These are phyloP conservation scores for Batillaria attramentaria DNA, from an alignment of 1,140 invertebrate species.

Conservation along the genomic window DNA sequence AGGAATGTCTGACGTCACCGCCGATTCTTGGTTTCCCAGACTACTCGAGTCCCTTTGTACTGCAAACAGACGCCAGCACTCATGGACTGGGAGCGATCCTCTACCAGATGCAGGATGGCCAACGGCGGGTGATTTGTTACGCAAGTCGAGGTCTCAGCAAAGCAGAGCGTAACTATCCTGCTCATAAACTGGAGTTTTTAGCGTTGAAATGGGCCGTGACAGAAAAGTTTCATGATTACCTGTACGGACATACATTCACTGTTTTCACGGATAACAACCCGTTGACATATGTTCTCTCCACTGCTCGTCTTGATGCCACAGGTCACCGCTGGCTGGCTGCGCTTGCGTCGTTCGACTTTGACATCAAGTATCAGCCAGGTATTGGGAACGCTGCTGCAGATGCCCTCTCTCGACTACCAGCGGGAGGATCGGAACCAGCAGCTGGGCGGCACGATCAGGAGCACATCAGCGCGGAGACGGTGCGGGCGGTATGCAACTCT, in stretches of 20 bases:
- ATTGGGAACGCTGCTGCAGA: slow-evolving; percentile 33
- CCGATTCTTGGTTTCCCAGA: slow-evolving; percentile 48
- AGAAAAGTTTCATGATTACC: slow-evolving; percentile 39
- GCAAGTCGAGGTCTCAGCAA: slow-evolving; percentile 36
- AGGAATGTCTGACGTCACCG: slow-evolving; percentile 26
- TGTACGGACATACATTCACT: slow-evolving; percentile 23
- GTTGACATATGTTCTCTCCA: slow-evolving; percentile 21
- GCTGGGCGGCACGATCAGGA: not conserved
- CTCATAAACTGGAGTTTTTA: slow-evolving; percentile 42
- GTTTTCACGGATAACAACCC: slow-evolving; percentile 34
- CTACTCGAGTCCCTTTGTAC: slow-evolving; percentile 38
- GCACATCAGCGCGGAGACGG: not conserved
- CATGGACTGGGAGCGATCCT: slow-evolving; percentile 55
- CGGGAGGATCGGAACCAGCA: no score
- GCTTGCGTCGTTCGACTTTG: slow-evolving; percentile 11
- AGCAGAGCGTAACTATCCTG: slow-evolving; percentile 33
- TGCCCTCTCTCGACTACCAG: slow-evolving; percentile 23
- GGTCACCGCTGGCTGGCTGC: slow-evolving; percentile 26
- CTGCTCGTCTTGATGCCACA: slow-evolving; percentile 21
- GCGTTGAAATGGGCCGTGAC: slow-evolving; percentile 44
- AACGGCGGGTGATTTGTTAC: slow-evolving; percentile 39
- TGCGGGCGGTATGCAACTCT: slow-evolving; percentile 16
- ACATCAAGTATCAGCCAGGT: slow-evolving; percentile 13
- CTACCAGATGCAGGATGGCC: slow-evolving; percentile 46
- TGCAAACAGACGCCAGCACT: slow-evolving; percentile 53